Conservation (phyloP, 2,113 vertebrate species). For the Pipa parva region DNA sequence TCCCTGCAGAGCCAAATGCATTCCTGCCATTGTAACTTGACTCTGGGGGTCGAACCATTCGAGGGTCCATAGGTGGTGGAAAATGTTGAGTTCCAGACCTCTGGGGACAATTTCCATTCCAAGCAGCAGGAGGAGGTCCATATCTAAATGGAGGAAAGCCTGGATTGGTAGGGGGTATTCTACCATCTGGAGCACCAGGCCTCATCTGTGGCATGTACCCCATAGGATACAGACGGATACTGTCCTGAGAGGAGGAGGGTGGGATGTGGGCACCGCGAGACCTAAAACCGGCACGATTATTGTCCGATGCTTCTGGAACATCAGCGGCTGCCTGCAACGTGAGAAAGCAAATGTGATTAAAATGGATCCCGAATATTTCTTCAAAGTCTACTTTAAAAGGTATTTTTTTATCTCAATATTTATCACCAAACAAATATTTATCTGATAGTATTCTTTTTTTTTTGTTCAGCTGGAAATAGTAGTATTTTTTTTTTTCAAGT, state of each 20-base stretch:
- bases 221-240: slow-evolving; percentile 70
- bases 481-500: no score
- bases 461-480: no score
- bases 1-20: slow-evolving; percentile 50
- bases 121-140: slow-evolving; percentile 62
- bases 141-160: slow-evolving; percentile 63
- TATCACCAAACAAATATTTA: no score
- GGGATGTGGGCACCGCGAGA: slow-evolving; percentile 66
- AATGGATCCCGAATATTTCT: no score
- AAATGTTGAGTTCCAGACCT: slow-evolving; percentile 60
- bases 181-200: slow-evolving; percentile 42
- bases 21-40: slow-evolving; percentile 8
- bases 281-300: background rate
- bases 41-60: slow-evolving; percentile 66
- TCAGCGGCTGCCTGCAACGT: background rate
- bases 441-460: no score
- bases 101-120: slow-evolving; percentile 64
- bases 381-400: no score
- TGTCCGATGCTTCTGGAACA: background rate
- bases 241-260: slow-evolving; percentile 68
- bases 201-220: slow-evolving; percentile 59
- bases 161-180: background rate
- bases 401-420: no score
- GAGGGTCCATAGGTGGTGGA: slow-evolving; percentile 64
- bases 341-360: no score